Base-by-base conservation (phyloP, 2,113 vertebrate species). In the Psettodes erumei region DNA sequence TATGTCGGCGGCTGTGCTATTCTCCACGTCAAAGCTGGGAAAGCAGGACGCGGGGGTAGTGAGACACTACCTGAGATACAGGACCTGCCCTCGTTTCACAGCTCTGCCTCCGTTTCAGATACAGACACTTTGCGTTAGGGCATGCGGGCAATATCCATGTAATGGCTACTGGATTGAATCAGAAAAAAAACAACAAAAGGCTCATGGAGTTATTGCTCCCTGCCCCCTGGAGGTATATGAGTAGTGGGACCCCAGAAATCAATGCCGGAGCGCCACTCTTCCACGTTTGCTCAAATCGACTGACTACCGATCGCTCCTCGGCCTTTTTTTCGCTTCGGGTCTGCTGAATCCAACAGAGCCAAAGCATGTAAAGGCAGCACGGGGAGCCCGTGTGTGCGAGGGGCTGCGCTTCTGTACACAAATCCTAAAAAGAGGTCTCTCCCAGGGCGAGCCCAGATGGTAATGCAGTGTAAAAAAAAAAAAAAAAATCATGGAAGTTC, bases 401-500 rank as follows among this genome's bases (percentile, higher is more conserved):
- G n/a, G 55, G 67, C 61, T 83, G 85, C 86, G 77, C 81, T 90
- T 82, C 69, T 71, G 71, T 78, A 85, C 81, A 87, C 75, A 63
- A 85, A 88, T 75, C 61, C 70, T 77, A 67, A 86, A 82, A 87
- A 84, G 64, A 80, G 54, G 67, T 79, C 75, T 79, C 75, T 77
- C 61, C 59, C 40, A 8, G 63, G 74, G 60, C 37, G 21, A 53
- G 71, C 74, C 85, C 66, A 73, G 68, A 77, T 81, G 67, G 79
- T 79, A 69, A 85, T 45, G 60, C 56, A 58, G 69, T 85, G 84
- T 69, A 81, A 91, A 91, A 90, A 82, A 69, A 79, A 72, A 74
- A 71, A 81, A 91, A 91, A 90, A 82, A 69, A 79, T 75, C 76
- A 71, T 68, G 74, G 77, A 88, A 38, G 75, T 73, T 74, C 50